These are phyloP conservation scores for Peromyscus californicus DNA, from an alignment of 2,113 vertebrate species.

Conservation along the genomic window DNA sequence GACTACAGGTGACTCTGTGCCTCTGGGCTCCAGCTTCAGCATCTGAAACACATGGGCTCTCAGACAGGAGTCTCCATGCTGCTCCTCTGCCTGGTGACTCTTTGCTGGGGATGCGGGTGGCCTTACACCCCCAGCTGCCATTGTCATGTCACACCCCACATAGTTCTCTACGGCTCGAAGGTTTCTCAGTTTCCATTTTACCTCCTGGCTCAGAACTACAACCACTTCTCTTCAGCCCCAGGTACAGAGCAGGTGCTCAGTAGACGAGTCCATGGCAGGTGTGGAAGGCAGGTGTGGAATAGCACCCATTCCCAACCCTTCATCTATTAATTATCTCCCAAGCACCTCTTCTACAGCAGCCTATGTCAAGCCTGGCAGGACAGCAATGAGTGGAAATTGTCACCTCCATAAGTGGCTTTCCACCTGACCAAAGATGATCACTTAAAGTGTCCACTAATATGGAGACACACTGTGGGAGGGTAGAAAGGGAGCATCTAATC, in stretches of 20 bases:
- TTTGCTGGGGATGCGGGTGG: background rate
- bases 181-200: background rate
- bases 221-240: fast-evolving
- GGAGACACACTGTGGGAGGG: background rate
- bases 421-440: background rate
- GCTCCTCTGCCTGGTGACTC: background rate
- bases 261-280: background rate
- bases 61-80: background rate
- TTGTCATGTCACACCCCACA: fast-evolving
- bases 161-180: background rate
- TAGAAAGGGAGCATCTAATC: background rate
- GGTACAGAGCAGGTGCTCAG: background rate
- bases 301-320: background rate
- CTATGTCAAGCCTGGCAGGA: background rate
- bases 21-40: background rate
- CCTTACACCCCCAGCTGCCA: background rate
- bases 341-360: background rate
- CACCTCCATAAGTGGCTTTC: background rate
- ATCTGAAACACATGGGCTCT: background rate
- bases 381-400: background rate
- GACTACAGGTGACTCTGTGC: background rate
- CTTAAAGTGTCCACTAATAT: background rate
- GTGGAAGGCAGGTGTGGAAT: background rate
- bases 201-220: background rate
- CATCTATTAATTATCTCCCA: background rate